Evolutionary conservation across 2,113 vertebrate species (phyloP).

Genomic region (Lota lota): DNA sequence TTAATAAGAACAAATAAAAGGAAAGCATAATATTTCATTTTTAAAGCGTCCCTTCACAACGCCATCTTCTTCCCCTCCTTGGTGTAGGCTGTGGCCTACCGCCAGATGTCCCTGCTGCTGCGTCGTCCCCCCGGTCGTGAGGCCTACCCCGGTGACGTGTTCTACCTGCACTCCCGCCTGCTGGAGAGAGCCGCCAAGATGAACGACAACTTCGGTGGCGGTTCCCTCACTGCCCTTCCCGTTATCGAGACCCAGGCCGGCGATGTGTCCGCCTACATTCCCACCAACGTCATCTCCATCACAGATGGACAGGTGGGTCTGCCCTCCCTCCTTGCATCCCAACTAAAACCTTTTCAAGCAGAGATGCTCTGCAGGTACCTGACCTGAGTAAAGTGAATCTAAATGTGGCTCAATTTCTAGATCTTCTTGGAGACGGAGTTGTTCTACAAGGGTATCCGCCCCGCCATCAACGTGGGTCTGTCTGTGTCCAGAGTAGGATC

Average conservation of each 20-base stretch:
- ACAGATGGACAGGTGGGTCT: conserved; percentile 91
- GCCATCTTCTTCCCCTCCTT: not conserved
- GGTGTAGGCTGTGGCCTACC: conserved; percentile 88
- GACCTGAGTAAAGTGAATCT: too few relatives aligned
- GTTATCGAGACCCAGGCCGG: conserved; percentile 99
- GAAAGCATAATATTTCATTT: too few relatives aligned
- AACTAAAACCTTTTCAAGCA: too few relatives aligned
- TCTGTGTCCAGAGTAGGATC: conserved; percentile 98
- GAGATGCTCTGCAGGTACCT: too few relatives aligned
- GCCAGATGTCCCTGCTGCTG: conserved; percentile 97
- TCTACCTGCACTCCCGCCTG: conserved; percentile 97
- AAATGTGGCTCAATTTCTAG: conserved; percentile 54
- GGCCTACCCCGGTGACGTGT: conserved; percentile 96
- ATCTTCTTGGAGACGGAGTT: conserved; percentile 98
- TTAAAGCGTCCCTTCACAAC: too few relatives aligned
- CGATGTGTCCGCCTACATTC: conserved; percentile 98
- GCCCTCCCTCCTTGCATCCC: too few relatives aligned
- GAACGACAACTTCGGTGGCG: conserved; percentile 94
- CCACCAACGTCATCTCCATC: conserved; percentile 98
- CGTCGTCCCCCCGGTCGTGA: conserved; percentile 95
- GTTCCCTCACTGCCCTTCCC: conserved; percentile 93
- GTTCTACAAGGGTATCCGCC: conserved; percentile 98
- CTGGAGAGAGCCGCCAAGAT: conserved; percentile 98
- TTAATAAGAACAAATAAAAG: too few relatives aligned
- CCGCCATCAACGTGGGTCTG: conserved; percentile 97